Conservation (phyloP, 2,797 vertebrate genomes). For the Phalloptychus januarius region DNA sequence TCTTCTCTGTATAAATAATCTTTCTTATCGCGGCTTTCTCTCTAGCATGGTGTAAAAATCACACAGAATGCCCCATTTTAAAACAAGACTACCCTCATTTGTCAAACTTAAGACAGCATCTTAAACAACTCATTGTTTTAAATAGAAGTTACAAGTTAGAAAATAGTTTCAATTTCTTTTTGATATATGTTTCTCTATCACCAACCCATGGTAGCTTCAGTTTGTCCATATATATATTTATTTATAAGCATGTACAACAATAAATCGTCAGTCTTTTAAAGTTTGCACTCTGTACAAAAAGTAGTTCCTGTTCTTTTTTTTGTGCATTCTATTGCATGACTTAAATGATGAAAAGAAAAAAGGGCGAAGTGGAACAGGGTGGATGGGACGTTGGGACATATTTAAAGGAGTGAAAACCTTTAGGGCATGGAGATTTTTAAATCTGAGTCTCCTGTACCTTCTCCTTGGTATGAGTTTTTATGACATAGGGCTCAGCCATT, state of each 20-base stretch:
- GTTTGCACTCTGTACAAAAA: constrained; percentile 94
- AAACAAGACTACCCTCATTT: constrained; percentile 84
- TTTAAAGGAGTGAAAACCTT: constrained; percentile 32
- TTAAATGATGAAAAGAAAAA: constrained; percentile 75
- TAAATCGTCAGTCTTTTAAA: constrained; percentile 89
- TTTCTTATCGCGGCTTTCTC: constrained; percentile 83
- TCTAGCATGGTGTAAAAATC: constrained; percentile 87
- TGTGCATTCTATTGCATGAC: constrained; percentile 97
- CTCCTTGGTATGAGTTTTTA: constrained; percentile 97
- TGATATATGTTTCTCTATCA: constrained; percentile 92
- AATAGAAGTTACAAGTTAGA: constrained; percentile 98
- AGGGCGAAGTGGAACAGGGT: constrained; percentile 24
- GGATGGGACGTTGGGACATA: constrained; percentile 34
- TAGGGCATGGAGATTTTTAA: constrained; percentile 72
- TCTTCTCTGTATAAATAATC: constrained; percentile 88
- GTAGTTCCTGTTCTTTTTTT: constrained; percentile 87
- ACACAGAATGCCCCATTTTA: constrained; percentile 85
- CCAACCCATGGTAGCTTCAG: constrained; percentile 90
- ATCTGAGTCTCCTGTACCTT: constrained; percentile 99
- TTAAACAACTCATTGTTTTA: constrained; percentile 87
- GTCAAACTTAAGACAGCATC: constrained; percentile 85
- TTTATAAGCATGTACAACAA: constrained; percentile 94
- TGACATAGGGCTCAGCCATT: constrained; percentile 89
- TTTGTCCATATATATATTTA: constrained; percentile 82
- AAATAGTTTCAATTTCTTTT: constrained; percentile 92